Percentiles rank a stretch among this genome's conserved stretches.
Conservation (phyloP, 2,113 vertebrate species). For the Hydrolagus affinis region DNA sequence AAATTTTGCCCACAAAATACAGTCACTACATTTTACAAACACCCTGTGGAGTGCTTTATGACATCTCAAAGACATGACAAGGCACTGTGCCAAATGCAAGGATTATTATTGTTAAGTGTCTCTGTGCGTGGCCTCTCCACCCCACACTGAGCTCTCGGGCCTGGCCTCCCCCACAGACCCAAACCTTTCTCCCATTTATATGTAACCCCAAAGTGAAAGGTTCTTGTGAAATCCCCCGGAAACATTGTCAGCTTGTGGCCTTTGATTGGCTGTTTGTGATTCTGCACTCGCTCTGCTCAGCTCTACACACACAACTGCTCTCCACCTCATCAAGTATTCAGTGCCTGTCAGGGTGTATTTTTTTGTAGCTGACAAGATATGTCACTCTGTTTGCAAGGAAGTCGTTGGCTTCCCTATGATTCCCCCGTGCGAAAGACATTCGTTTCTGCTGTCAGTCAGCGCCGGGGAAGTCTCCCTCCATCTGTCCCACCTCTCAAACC, state of each 20-base stretch:
- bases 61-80: too few relatives aligned
- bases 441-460: neutral
- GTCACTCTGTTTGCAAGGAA: neutral
- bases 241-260: conserved; percentile 6
- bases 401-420: neutral
- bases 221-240: conserved; percentile 9
- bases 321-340: conserved; percentile 10
- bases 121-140: too few relatives aligned
- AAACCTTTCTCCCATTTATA: neutral
- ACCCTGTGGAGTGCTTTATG: too few relatives aligned
- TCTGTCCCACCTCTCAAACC: too few relatives aligned
- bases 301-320: conserved; percentile 11
- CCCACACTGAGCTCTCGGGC: neutral
- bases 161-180: neutral
- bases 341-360: conserved; percentile 4
- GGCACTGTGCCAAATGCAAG: too few relatives aligned
- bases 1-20: too few relatives aligned
- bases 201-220: neutral
- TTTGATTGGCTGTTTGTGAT: conserved; percentile 15
- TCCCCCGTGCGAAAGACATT: neutral
- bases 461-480: too few relatives aligned
- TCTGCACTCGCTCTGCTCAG: neutral
- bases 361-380: neutral
- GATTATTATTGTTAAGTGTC: too few relatives aligned
- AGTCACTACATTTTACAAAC: too few relatives aligned